Evolutionary conservation across 2,888 invertebrate genomes (phyloP).

Genomic region (Papilio protenor): DNA sequence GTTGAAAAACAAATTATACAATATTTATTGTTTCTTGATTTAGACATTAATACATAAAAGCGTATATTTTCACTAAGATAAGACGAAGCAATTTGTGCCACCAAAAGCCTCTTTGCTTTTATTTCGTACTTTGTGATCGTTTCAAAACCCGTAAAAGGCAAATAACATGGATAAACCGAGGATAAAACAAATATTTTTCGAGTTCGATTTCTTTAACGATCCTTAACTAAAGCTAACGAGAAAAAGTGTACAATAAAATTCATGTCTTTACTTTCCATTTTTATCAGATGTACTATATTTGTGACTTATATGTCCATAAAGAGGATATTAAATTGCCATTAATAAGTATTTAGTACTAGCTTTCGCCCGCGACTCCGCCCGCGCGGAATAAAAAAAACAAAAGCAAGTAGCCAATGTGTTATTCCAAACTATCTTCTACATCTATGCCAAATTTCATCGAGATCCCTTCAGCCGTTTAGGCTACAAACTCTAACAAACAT

Average conservation of each 20-base stretch:
- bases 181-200: constrained; percentile 43
- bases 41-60: constrained; percentile 16
- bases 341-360: not conserved
- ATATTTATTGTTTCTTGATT: constrained; percentile 1
- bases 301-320: not conserved
- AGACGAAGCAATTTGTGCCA: constrained; percentile 37
- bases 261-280: not conserved
- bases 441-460: no score
- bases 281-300: not conserved
- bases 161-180: constrained; percentile 37
- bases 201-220: constrained; percentile 44
- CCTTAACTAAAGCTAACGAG: constrained; percentile 43
- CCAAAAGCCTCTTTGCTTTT: constrained; percentile 35
- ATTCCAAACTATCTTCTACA: no score
- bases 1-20: not conserved
- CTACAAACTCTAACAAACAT: no score
- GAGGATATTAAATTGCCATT: not conserved
- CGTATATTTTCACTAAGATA: constrained; percentile 27
- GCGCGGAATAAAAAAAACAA: no score
- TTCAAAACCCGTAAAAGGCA: constrained; percentile 30
- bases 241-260: constrained; percentile 41
- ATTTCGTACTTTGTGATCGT: constrained; percentile 34
- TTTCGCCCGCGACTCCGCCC: no score
- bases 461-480: no score
- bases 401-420: no score